A percentile compares a stretch with the other conserved stretches of the same genome.
These are phyloP conservation scores for Lithophane socia DNA, from an alignment of 2,888 invertebrate species.

Conservation along the genomic window DNA sequence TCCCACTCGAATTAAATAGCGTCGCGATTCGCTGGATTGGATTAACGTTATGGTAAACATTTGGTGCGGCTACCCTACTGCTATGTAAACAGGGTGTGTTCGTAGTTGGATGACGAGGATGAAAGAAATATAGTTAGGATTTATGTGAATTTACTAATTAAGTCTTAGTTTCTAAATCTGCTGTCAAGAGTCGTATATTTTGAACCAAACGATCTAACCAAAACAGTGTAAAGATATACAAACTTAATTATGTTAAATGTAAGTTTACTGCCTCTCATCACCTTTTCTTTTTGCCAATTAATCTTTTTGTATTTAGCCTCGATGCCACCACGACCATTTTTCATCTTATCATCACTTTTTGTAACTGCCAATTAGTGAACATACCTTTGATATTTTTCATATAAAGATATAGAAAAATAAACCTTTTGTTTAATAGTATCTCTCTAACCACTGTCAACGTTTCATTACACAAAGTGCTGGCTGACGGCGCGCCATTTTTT, in stretches of 20 bases:
- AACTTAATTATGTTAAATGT: not conserved
- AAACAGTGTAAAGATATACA: not conserved
- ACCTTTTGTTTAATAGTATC: slow-evolving; percentile 17
- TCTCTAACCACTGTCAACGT: slow-evolving; percentile 47
- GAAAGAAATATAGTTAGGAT: slow-evolving; percentile 24
- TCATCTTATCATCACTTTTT: not conserved
- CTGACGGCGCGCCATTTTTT: slow-evolving; percentile 70
- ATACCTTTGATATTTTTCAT: not conserved
- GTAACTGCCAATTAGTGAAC: not conserved
- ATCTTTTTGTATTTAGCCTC: not conserved
- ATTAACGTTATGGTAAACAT: slow-evolving; percentile 79
- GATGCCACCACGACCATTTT: not conserved
- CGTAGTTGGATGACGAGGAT: slow-evolving; percentile 33
- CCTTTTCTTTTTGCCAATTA: not conserved
- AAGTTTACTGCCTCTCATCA: not conserved
- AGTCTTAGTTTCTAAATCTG: not conserved
- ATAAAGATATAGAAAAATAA: slow-evolving; percentile 3
- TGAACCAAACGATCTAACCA: not conserved
- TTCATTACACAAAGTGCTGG: slow-evolving; percentile 77
- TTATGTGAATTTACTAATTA: slow-evolving; percentile 11
- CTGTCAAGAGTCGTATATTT: not conserved
- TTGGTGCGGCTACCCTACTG: slow-evolving; percentile 66
- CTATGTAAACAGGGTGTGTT: slow-evolving; percentile 61
- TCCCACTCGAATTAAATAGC: slow-evolving; percentile 82
- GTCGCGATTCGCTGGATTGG: slow-evolving; percentile 78